Evolutionary conservation across 2,113 vertebrate species (phyloP).

Genomic region (Nymphicus hollandicus): DNA sequence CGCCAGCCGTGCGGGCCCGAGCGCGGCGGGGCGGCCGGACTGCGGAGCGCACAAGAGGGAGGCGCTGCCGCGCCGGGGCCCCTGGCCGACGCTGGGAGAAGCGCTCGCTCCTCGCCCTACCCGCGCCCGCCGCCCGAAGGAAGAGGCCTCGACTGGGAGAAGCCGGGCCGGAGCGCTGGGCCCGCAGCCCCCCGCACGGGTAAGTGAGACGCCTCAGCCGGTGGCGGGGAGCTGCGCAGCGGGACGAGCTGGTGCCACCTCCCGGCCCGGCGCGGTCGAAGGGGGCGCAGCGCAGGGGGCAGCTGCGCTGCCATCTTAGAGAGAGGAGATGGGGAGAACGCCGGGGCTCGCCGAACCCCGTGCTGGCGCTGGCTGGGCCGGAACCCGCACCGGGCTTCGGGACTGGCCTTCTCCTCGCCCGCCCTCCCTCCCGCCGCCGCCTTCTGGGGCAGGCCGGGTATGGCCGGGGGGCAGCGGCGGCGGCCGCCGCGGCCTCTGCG

Average conservation of each 20-base stretch:
- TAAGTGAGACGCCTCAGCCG: conserved; percentile 42
- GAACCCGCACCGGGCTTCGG: conserved; percentile 16
- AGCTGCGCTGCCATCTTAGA: conserved; percentile 69
- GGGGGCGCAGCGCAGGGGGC: conserved; percentile 41
- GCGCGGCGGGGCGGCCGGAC: conserved; percentile 14
- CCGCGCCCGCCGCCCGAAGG: conserved; percentile 2
- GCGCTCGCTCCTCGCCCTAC: conserved; percentile 9
- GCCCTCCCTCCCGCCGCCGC: conserved; percentile 48
- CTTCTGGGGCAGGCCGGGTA: conserved; percentile 17
- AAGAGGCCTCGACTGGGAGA: conserved; percentile 52
- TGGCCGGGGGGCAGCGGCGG: neutral
- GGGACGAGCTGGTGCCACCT: conserved; percentile 53
- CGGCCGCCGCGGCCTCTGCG: neutral
- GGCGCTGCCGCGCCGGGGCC: conserved; percentile 67
- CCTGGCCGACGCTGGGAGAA: conserved; percentile 50
- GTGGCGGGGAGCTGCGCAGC: conserved; percentile 29
- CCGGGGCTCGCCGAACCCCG: neutral
- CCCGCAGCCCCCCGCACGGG: conserved; percentile 8
- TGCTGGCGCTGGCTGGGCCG: conserved; percentile 7
- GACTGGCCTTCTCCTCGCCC: neutral
- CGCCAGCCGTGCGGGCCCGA: conserved; percentile 24
- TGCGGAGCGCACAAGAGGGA: conserved; percentile 25
- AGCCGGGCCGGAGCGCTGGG: neutral
- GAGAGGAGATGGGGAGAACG: neutral
- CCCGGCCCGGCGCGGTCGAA: conserved; percentile 44